Evolutionary conservation across 2,113 vertebrate species (phyloP).

Genomic region (Corythoichthys intestinalis): DNA sequence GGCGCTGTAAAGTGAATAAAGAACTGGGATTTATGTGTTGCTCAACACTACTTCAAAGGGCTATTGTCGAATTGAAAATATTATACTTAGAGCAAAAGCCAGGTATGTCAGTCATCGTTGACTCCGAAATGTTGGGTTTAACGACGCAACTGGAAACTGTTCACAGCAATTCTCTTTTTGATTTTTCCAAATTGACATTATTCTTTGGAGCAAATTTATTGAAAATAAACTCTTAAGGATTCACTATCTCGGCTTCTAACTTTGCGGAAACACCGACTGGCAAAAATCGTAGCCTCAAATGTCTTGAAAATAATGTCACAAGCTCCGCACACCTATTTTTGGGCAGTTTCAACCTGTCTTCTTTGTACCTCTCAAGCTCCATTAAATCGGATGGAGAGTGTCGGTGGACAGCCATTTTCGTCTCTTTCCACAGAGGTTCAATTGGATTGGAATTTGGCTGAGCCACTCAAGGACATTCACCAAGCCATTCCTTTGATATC

Average conservation of each 20-base stretch:
- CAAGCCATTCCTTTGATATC: not conserved
- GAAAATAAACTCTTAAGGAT: not conserved
- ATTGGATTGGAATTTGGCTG: not conserved
- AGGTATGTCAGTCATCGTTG: not conserved
- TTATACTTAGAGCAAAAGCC: not conserved
- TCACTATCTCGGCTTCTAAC: not conserved
- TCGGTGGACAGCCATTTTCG: not conserved
- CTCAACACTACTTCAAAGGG: constrained; percentile 12
- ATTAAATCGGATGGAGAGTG: not conserved
- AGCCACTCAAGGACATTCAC: constrained; percentile 1
- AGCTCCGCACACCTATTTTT: not conserved
- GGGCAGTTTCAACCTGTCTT: not conserved
- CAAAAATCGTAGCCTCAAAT: not conserved
- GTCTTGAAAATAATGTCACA: not conserved
- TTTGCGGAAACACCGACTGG: not conserved
- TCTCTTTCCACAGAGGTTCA: not conserved
- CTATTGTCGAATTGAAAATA: not conserved
- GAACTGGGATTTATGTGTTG: constrained; percentile 34
- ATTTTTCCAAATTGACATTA: no score
- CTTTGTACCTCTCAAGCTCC: not conserved
- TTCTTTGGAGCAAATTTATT: not conserved
- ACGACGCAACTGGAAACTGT: not conserved
- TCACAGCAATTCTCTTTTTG: not conserved
- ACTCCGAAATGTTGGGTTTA: not conserved
- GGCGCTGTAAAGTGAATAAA: constrained; percentile 19